A percentile compares a stretch with the other conserved stretches of the same genome.
Conservation (phyloP, 1,140 invertebrate genomes). For the Sinella curviseta region DNA sequence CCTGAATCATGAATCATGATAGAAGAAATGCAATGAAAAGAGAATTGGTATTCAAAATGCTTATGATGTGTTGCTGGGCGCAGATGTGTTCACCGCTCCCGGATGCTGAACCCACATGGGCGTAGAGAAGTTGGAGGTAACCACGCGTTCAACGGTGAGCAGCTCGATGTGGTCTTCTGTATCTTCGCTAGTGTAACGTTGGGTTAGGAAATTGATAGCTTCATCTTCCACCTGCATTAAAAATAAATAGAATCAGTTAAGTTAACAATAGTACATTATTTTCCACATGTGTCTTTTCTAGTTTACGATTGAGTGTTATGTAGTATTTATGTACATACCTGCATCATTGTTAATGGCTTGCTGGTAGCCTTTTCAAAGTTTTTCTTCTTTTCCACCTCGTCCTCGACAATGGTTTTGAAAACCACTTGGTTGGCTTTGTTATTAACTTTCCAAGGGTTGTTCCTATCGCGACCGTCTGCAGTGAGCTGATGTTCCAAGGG, state of each 20-base stretch:
- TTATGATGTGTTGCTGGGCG: not conserved
- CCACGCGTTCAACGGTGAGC: constrained; percentile 22
- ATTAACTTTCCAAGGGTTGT: constrained; percentile 21
- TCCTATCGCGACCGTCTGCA: not conserved
- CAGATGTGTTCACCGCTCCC: not conserved
- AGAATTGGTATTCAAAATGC: no score
- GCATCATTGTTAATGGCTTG: constrained; percentile 28
- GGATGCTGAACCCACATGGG: constrained; percentile 32
- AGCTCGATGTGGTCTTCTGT: constrained; percentile 27
- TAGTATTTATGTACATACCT: constrained; percentile 1
- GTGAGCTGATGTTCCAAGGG: not conserved
- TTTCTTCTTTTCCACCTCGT: constrained; percentile 36
- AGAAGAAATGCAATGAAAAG: no score
- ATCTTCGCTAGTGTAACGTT: constrained; percentile 29
- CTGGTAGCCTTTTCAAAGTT: constrained; percentile 34
- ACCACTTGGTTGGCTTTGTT: not conserved
- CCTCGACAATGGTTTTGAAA: constrained; percentile 38
- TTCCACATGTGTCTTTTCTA: no score
- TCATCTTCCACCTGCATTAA: constrained; percentile 38
- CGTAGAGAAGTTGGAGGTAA: constrained; percentile 6
- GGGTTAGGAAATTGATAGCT: constrained; percentile 32
- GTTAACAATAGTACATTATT: not conserved
- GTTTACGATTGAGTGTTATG: not conserved
- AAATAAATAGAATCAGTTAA: constrained; percentile 6
- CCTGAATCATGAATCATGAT: no score